phyloP scores from a whole-genome alignment of 2,113 vertebrate species.

The Cyanoderma ruficeps region DNA sequence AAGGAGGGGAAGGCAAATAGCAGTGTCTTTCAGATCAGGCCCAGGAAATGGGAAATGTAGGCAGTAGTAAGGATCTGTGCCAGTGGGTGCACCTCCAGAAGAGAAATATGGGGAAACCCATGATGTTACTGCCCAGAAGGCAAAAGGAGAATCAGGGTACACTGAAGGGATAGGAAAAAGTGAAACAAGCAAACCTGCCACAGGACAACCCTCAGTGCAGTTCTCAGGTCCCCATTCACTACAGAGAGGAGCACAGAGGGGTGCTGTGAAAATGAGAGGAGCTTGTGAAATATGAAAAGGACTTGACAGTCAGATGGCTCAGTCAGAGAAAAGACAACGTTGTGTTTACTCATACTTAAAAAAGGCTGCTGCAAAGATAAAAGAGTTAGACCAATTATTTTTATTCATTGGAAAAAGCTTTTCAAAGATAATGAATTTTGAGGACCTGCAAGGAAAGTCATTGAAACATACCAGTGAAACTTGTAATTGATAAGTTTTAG shows the following conservation, averaged over 20 bases:
- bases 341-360: neutral
- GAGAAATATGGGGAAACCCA: neutral
- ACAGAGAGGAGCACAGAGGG: neutral
- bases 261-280: neutral
- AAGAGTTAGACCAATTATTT: conserved; percentile 7
- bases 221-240: neutral
- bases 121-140: neutral
- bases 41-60: neutral
- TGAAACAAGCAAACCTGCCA: neutral
- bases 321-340: neutral
- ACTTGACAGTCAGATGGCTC: neutral
- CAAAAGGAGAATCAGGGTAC: neutral
- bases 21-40: neutral
- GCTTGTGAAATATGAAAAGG: neutral
- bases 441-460: neutral
- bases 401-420: neutral
- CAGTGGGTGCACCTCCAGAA: neutral
- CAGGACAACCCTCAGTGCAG: neutral
- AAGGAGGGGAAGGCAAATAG: neutral
- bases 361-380: neutral
- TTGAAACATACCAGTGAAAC: neutral
- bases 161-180: neutral
- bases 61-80: neutral
- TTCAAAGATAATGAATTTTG: neutral
- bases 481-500: neutral